Percentiles rank a stretch among this genome's conserved stretches.
Evolutionary conservation across 2,797 vertebrate genomes (phyloP).

Genomic region (Xenentodon cancila): DNA sequence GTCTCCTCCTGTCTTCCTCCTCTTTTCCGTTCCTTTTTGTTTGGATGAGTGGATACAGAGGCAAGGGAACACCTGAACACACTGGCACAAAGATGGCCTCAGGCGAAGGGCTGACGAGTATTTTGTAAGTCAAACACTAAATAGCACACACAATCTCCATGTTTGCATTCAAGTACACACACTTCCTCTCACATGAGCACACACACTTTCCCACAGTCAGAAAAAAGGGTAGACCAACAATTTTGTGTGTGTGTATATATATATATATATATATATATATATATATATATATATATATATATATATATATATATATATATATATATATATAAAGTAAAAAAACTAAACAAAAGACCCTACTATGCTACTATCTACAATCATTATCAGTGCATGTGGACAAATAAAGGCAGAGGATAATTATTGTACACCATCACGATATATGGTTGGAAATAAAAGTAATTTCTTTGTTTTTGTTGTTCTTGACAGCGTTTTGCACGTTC

Average conservation of each 20-base stretch:
- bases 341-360: slow-evolving; percentile 50
- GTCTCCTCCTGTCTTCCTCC: slow-evolving; percentile 24
- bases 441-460: not conserved
- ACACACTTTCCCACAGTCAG: slow-evolving; percentile 15
- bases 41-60: slow-evolving; percentile 47
- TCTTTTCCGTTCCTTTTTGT: slow-evolving; percentile 10
- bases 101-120: slow-evolving; percentile 38
- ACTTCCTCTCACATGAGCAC: not conserved
- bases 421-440: slow-evolving; percentile 25
- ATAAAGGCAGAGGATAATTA: slow-evolving; percentile 23
- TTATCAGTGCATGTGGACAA: slow-evolving; percentile 65
- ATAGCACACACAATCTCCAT: not conserved
- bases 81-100: slow-evolving; percentile 59
- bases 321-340: not conserved
- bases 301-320: not conserved
- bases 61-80: slow-evolving; percentile 64
- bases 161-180: not conserved
- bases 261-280: not conserved
- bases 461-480: not conserved
- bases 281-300: not conserved
- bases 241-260: slow-evolving; percentile 15
- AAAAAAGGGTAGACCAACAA: slow-evolving; percentile 31
- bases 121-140: slow-evolving; percentile 29
- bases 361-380: slow-evolving; percentile 59
- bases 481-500: not conserved